phyloP scores from a whole-genome alignment of 2,888 invertebrate species.

The Coecobrya sp. region DNA sequence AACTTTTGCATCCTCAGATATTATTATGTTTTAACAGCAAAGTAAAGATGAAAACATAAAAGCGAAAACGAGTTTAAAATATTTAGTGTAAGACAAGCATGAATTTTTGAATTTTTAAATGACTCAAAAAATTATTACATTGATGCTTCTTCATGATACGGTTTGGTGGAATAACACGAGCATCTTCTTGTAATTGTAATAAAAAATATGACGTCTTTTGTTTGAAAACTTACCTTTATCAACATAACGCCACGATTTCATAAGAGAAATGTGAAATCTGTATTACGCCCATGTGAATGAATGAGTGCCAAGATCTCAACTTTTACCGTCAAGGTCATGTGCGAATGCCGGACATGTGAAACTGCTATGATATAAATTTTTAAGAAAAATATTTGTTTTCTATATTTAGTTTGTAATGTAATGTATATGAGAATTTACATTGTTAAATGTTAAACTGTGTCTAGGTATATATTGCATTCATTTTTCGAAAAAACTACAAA shows the following conservation, averaged over 20 bases:
- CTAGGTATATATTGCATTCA: no score
- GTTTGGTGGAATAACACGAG: conserved; percentile 1
- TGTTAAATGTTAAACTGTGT: no score
- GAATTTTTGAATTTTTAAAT: neutral
- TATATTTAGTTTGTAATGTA: no score
- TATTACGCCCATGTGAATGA: neutral
- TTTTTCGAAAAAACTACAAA: no score
- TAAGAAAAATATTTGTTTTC: no score
- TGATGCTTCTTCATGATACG: neutral
- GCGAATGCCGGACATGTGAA: neutral
- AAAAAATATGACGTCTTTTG: neutral
- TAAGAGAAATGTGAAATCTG: conserved; percentile 2
- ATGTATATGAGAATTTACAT: no score
- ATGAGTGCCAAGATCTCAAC: neutral
- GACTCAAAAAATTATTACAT: neutral
- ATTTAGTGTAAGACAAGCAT: neutral
- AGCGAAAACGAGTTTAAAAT: neutral
- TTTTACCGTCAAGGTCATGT: conserved; percentile 6
- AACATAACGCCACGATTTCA: neutral
- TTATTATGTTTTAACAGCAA: neutral
- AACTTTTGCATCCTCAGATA: neutral
- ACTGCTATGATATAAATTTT: no score
- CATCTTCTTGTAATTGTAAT: neutral
- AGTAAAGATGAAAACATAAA: neutral
- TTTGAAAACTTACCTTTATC: neutral